Conservation (phyloP, 2,113 vertebrate species). For the Lophius piscatorius region DNA sequence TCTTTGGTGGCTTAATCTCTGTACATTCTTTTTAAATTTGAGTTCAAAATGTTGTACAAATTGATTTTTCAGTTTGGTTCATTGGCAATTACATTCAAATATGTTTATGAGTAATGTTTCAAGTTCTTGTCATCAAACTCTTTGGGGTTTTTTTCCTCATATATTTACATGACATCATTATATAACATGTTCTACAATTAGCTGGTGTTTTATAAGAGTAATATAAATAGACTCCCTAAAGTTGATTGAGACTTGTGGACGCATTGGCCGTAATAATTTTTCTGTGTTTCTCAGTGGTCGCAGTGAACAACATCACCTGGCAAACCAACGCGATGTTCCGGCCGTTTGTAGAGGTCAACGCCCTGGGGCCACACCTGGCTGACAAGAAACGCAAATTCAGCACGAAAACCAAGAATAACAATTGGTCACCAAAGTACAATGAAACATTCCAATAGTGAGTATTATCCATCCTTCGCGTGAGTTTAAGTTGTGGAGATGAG, state of each 20-base stretch:
- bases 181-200: too few relatives aligned
- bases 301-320: constrained; percentile 92
- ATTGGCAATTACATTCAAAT: neutral
- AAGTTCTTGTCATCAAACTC: too few relatives aligned
- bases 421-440: constrained; percentile 98
- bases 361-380: constrained; percentile 90
- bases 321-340: constrained; percentile 97
- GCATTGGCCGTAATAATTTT: neutral
- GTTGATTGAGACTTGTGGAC: too few relatives aligned
- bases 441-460: constrained; percentile 99
- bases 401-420: constrained; percentile 99
- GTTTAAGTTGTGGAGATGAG: neutral
- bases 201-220: too few relatives aligned
- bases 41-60: constrained; percentile 5
- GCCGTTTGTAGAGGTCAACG: constrained; percentile 94
- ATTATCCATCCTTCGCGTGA: neutral
- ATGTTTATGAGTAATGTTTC: constrained; percentile 10
- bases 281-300: constrained; percentile 83
- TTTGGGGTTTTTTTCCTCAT: too few relatives aligned
- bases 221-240: too few relatives aligned
- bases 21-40: neutral
- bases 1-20: neutral
- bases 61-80: constrained; percentile 9
- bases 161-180: too few relatives aligned
- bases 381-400: constrained; percentile 97